Evolutionary conservation across 2,888 invertebrate genomes (phyloP).

Genomic region (Parnassius orleans): DNA sequence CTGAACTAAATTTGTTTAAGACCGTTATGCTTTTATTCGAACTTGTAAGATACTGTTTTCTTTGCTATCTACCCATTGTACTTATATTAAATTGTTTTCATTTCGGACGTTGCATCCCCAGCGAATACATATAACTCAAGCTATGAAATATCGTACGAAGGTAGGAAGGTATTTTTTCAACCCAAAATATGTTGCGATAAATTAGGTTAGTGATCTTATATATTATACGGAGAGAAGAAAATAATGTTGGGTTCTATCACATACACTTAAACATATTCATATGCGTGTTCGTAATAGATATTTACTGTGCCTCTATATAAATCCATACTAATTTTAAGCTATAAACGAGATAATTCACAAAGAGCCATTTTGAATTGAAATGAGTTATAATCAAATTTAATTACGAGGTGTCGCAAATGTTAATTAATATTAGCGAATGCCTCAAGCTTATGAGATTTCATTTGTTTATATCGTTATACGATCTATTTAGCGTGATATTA

Average conservation of each 20-base stretch:
- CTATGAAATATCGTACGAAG: slow-evolving; percentile 29
- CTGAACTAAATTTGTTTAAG: slow-evolving; percentile 72
- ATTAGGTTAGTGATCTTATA: slow-evolving; percentile 26
- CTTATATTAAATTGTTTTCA: slow-evolving; percentile 67
- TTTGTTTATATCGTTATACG: slow-evolving; percentile 9
- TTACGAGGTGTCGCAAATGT: slow-evolving; percentile 22
- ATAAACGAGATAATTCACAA: slow-evolving; percentile 20
- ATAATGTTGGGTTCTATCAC: slow-evolving; percentile 26
- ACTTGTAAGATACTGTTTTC: slow-evolving; percentile 69
- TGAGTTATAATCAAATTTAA: slow-evolving; percentile 23
- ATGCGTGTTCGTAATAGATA: slow-evolving; percentile 13
- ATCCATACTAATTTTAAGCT: slow-evolving; percentile 15
- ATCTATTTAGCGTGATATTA: slow-evolving; percentile 23
- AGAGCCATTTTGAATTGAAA: slow-evolving; percentile 25
- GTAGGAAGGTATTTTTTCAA: slow-evolving; percentile 16
- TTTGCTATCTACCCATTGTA: slow-evolving; percentile 64
- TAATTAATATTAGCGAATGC: slow-evolving; percentile 19
- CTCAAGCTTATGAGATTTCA: slow-evolving; percentile 2
- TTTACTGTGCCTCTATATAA: slow-evolving; percentile 4
- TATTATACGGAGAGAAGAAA: slow-evolving; percentile 26
- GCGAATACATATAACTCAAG: slow-evolving; percentile 24
- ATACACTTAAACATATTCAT: slow-evolving; percentile 10
- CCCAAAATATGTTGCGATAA: slow-evolving; percentile 26
- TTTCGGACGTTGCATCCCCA: slow-evolving; percentile 38
- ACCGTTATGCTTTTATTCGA: slow-evolving; percentile 68